Evolutionary conservation across 2,113 vertebrate genomes (phyloP).

Genomic region (Etia nguti): DNA sequence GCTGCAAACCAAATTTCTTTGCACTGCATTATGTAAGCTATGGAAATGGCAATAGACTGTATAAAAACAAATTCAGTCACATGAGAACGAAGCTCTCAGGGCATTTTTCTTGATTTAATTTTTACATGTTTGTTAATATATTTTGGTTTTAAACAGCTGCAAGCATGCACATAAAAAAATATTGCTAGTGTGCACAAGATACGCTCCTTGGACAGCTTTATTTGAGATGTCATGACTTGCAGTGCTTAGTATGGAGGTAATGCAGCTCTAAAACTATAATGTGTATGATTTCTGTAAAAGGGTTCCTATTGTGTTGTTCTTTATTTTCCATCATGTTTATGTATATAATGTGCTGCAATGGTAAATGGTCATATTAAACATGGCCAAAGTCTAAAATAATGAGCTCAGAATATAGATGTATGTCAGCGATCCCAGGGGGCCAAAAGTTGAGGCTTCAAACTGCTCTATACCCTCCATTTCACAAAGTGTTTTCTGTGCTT

Average conservation of each 20-base stretch:
- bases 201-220: not conserved
- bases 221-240: not conserved
- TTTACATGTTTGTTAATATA: not conserved
- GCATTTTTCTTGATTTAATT: not conserved
- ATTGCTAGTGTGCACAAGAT: not conserved
- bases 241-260: not conserved
- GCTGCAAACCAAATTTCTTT: not conserved
- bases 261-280: not conserved
- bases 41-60: not conserved
- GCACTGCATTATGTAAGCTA: not conserved
- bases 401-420: not conserved
- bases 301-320: not conserved
- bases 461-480: not conserved
- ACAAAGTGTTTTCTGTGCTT: not conserved
- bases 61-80: not conserved
- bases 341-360: not conserved
- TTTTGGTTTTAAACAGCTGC: not conserved
- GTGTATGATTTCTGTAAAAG: rapidly evolving
- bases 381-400: not conserved
- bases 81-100: not conserved
- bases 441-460: not conserved
- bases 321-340: not conserved
- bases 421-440: not conserved
- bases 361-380: not conserved
- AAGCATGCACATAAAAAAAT: not conserved